A percentile compares a stretch with the other conserved stretches of the same genome.
These are phyloP conservation scores for Plumapathes pennacea DNA, from an alignment of 92 coral and sea anemone genomes.

Conservation along the genomic window DNA sequence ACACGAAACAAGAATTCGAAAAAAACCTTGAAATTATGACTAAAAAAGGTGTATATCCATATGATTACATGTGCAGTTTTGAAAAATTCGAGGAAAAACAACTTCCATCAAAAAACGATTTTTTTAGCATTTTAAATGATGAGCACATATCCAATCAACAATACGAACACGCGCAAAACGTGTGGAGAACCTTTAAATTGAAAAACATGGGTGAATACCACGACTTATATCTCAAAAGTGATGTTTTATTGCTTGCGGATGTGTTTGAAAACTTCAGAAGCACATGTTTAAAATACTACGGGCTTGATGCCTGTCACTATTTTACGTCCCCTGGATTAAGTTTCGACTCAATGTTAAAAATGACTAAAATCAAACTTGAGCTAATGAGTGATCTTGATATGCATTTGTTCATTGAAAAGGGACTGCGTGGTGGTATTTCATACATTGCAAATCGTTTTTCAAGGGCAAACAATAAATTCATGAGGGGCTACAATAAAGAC, in stretches of 20 bases:
- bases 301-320: conserved; percentile 38
- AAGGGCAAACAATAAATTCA: conserved; percentile 14
- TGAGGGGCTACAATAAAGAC: background rate
- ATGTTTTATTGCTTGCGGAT: conserved; percentile 20
- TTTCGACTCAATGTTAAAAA: conserved; percentile 39
- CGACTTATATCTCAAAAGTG: conserved; percentile 20
- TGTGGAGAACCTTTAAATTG: too few species aligned
- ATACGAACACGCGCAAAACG: too few species aligned
- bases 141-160: too few species aligned
- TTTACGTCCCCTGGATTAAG: conserved; percentile 27
- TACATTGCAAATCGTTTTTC: conserved; percentile 10
- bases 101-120: too few species aligned
- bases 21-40: too few species aligned
- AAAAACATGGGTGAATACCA: conserved; percentile 55
- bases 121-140: too few species aligned
- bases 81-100: too few species aligned
- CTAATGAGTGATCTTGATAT: conserved; percentile 31
- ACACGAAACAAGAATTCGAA: too few species aligned
- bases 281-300: conserved; percentile 16
- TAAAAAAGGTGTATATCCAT: too few species aligned
- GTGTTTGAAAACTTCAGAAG: conserved; percentile 41
- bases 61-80: too few species aligned
- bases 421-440: conserved; percentile 25
- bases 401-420: conserved; percentile 17
- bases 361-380: conserved; percentile 16